Base-by-base conservation (phyloP, 1,140 invertebrate species). In the Sarcophaga bullata region DNA sequence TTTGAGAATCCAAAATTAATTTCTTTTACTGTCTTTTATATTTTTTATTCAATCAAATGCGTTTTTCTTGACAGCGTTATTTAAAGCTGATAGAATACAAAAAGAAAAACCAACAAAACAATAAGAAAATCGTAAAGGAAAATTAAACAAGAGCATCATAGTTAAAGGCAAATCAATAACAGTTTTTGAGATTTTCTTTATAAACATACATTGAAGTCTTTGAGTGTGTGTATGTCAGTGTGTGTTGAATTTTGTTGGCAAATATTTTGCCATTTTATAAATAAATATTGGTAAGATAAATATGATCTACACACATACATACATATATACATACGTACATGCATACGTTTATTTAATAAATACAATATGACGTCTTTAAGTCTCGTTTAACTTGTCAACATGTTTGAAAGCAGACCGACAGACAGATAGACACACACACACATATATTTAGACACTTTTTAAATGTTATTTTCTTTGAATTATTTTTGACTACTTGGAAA, bases 321-420 rank as follows among this genome's bases (percentile, higher is more conserved):
- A 37, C 25, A 37, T 37, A 37, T 4, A 37, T 37, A 37, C 25
- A 37, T 2, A 58, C 54, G n/a, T n/a, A 58, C 13, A 58, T n/a
- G 13, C 54, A 58, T 58, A 58, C 7, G 7, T 7, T 54, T 13
- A 13, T 54, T 54, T 13, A 6, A 54, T 10, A 54, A 13, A 58
- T n/a, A 58, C 13, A 58, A 58, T n/a, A 58, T 13, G 54, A 58
- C 54, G 54, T n/a, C 54, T 58, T 58, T n/a, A 58, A 58, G 54
- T 58, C 54, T 58, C n/a, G 54, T 58, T 58, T 58, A 58, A 58
- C 54, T 58, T 58, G 54, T 58, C 54, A n/a, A 58, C 54, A 58
- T n/a, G n/a, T 58, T 58, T 58, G 13, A 58, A 58, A 58, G n/a
- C n/a, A n/a, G n/a, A n/a, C n/a, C n/a, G n/a, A n/a, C 7, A n/a